These are phyloP conservation scores for Archips crataeganus DNA, from an alignment of 2,888 invertebrate species.

Conservation along the genomic window DNA sequence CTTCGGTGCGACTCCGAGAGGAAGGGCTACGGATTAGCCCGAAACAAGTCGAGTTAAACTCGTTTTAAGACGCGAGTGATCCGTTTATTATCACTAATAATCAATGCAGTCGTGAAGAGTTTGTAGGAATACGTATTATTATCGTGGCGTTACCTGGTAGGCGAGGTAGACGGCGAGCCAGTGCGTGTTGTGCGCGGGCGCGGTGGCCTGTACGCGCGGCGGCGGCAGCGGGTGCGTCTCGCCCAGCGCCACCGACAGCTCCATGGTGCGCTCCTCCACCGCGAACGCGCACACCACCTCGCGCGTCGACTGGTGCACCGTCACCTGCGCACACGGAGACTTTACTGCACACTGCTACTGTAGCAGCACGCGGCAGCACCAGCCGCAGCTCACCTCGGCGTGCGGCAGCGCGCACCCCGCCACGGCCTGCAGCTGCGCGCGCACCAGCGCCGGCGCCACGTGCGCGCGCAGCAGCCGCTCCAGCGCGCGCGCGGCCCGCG, in stretches of 20 bases:
- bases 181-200: conserved; percentile 57
- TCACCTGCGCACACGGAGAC: conserved; percentile 86
- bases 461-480: conserved; percentile 88
- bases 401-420: conserved; percentile 40
- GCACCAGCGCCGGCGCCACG: conserved; percentile 53
- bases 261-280: conserved; percentile 93
- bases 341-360: no score
- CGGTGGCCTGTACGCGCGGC: conserved; percentile 51
- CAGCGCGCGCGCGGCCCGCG: conserved; percentile 88
- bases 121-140: no score
- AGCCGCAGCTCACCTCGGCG: conserved; percentile 20
- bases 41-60: no score
- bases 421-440: conserved; percentile 45
- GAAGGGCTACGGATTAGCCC: no score
- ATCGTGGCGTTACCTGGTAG: conserved; percentile 88
- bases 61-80: no score
- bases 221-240: conserved; percentile 92
- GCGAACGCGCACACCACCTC: conserved; percentile 93
- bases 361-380: conserved; percentile 27
- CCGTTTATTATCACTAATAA: no score
- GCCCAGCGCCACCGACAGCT: conserved; percentile 92
- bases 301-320: conserved; percentile 89
- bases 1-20: no score
- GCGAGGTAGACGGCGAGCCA: conserved; percentile 92
- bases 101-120: no score